phyloP scores from a whole-genome alignment of 2,888 invertebrate genomes.

The Drepana falcataria region DNA sequence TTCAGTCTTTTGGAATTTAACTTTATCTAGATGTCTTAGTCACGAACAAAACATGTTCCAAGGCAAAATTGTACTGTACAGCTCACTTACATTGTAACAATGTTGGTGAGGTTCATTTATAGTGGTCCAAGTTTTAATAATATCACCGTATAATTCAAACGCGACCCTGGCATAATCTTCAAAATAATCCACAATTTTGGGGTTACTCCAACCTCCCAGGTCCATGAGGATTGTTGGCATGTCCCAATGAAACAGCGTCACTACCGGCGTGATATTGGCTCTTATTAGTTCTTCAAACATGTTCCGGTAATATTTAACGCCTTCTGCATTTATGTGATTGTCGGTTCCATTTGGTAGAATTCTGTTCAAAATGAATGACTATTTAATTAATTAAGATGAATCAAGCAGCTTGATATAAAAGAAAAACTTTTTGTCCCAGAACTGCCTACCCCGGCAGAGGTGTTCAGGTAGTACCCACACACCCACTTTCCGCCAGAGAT shows the following conservation, averaged over 20 bases:
- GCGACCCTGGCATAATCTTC: constrained; percentile 76
- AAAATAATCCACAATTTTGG: constrained; percentile 71
- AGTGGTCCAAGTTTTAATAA: constrained; percentile 85
- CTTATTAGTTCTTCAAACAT: constrained; percentile 83
- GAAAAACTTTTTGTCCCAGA: not conserved
- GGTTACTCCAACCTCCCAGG: constrained; percentile 73
- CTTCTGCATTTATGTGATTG: constrained; percentile 82
- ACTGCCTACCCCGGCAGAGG: no score
- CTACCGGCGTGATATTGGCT: constrained; percentile 82
- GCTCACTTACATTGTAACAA: constrained; percentile 53
- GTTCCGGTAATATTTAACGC: constrained; percentile 85
- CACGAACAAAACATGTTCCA: not conserved
- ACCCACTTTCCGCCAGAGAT: no score
- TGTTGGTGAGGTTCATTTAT: constrained; percentile 84
- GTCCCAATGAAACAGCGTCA: constrained; percentile 83
- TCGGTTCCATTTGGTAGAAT: constrained; percentile 84
- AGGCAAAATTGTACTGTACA: no score
- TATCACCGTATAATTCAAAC: constrained; percentile 80
- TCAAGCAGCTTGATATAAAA: no score
- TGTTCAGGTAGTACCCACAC: no score
- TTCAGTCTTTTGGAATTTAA: no score
- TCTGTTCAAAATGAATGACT: constrained; percentile 40
- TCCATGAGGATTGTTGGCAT: constrained; percentile 73
- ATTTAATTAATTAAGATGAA: not conserved
- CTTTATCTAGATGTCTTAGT: not conserved